Base-by-base conservation (phyloP, 2,888 invertebrate genomes). In the Dryomyza anilis region DNA sequence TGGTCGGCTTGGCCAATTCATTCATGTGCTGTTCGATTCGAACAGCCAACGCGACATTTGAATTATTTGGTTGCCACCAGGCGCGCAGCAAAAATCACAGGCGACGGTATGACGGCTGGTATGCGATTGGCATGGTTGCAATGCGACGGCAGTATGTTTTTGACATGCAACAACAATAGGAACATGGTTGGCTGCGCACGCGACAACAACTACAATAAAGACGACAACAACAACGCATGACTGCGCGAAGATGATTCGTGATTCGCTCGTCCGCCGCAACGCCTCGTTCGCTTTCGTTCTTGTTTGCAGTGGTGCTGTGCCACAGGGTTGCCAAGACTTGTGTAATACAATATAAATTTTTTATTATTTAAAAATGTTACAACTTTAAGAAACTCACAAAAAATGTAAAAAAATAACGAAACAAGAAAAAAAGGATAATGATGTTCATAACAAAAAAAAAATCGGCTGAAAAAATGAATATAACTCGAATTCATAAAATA, bases 21-120 rank as follows among this genome's bases (percentile, higher is more conserved):
- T n/a, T n/a, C n/a, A n/a, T n/a, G n/a, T n/a, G n/a, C n/a, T n/a
- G 21, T 53, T 43, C 39, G 29, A 14, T 53, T 50, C 45, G 50
- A 60, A 63, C 56, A 60, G 53, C 55, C 50, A 52, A 56, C 63
- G 45, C 69, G 73, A 71, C 74, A 74, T 76, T 74, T 72, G 72
- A 76, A 73, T 76, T 76, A 76, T 74, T 74, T 73, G 71, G 69
- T 66, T 64, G 70, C 55, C 61, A 71, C 58, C 67, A 74, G 76
- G 76, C 68, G 63, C 52, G 19, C 76, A 75, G 71, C 64, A 53
- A 39, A 58, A 57, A 39, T 2, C 64, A 68, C 45, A 60, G 39
- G 68, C 29, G 36, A 52, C 52, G 52, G 61, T 59, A 68, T 69
- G 67, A 43, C 46, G 36, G 36, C 45, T 67, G 69, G 67, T 64